Base-by-base conservation (phyloP, 2,113 vertebrate genomes). In the Rhabdornis inornatus region DNA sequence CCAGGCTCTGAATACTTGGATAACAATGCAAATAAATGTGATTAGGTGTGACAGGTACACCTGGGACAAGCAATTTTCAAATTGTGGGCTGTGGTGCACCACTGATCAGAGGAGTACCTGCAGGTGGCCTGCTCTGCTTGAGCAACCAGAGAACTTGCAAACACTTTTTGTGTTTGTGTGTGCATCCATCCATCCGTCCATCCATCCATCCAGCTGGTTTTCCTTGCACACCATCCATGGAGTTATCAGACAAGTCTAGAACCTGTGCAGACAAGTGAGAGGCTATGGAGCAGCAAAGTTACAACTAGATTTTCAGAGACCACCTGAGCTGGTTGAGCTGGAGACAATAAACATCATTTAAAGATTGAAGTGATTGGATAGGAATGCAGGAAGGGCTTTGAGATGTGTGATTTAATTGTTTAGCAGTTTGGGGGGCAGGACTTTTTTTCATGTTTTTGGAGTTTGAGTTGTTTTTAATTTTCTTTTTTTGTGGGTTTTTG, bases 21-120 rank as follows among this genome's bases (percentile, higher is more conserved):
- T 69, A 90, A 53, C 72, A 91, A 82, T 42, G 79, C 61, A 86
- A 61, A 64, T 70, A 90, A 57, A 84, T 60, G 47, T 71, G 49
- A 77, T 84, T 80, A 83, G 76, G 31, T 76, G 42, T 55, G 53
- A 61, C 60, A 87, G 37, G 64, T 88, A 57, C 55, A 53, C 25
- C 28, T 55, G 31, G 47, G 33, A 68, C 3, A 8, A 81, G 47
- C 13, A 44, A 5, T 77, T 86, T 71, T 69, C 23, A 33, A 23
- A 19, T 0, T 78, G 30, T 63, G 23, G 40, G 6, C 66, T 56
- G 47, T 56, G 31, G 75, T 27, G 31, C 60, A 45, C 37, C 33
- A 11, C 2, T 45, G 65, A 68, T 52, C 1, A 2, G 40, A 81
- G 56, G 39, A 42, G 18, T 12, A 64, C 31, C 42, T 94, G 61